Percentiles rank a stretch among this genome's conserved stretches.
Conservation (phyloP, 37 sponge, comb jelly and placozoan genomes). For the Spongilla lacustris region DNA sequence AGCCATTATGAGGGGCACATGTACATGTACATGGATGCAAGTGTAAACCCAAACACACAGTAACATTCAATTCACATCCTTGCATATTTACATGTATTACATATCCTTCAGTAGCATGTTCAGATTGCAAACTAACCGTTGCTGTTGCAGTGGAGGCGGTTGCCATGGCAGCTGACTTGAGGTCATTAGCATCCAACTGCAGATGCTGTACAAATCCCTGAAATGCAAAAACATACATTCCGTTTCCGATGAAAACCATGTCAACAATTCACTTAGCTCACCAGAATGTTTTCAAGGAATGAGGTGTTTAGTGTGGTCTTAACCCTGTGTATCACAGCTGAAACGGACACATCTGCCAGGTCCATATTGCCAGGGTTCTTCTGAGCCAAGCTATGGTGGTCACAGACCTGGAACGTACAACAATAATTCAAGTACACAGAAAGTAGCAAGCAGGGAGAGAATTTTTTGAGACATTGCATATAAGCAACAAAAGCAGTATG, state of each 20-base stretch:
- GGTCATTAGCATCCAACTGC: conserved; percentile 16
- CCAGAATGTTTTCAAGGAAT: conserved; percentile 45
- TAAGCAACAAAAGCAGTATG: too few species aligned
- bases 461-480: too few species aligned
- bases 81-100: too few species aligned
- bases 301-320: conserved; percentile 20
- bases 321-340: conserved; percentile 32
- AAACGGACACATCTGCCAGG: conserved; percentile 36
- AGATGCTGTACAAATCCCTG: conserved; percentile 49
- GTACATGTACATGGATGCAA: not conserved
- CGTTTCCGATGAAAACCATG: not conserved
- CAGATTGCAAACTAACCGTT: conserved; percentile 20
- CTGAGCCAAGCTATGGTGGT: conserved; percentile 15
- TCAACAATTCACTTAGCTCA: not conserved
- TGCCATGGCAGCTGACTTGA: conserved; percentile 42
- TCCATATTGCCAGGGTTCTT: conserved; percentile 42
- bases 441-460: too few species aligned
- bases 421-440: too few species aligned
- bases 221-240: not conserved
- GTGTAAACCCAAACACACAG: too few species aligned
- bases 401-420: too few species aligned
- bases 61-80: too few species aligned
- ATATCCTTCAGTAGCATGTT: too few species aligned
- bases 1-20: not conserved
- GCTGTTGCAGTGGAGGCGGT: conserved; percentile 61